phyloP scores from a whole-genome alignment of 2,888 invertebrate genomes.

The Labia minor region DNA sequence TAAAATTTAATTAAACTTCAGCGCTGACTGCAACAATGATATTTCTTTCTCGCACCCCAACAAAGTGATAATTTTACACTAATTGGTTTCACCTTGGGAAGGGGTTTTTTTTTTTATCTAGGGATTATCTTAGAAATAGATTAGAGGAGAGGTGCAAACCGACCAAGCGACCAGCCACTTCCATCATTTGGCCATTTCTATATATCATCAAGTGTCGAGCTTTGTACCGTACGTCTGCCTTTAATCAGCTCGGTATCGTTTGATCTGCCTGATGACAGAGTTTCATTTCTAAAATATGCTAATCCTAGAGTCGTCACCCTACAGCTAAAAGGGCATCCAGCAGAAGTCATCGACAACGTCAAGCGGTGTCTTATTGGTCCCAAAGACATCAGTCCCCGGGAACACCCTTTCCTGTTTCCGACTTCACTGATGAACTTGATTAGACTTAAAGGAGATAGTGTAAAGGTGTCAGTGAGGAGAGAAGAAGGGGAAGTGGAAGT shows the following conservation, averaged over 20 bases:
- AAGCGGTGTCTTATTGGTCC: neutral
- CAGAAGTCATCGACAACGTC: neutral
- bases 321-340: neutral
- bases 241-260: neutral
- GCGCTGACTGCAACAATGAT: too few relatives aligned
- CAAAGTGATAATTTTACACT: too few relatives aligned
- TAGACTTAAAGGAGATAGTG: neutral
- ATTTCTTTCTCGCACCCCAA: too few relatives aligned
- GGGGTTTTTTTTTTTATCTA: too few relatives aligned
- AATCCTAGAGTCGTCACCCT: neutral
- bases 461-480: neutral
- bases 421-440: neutral
- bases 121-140: too few relatives aligned
- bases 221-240: neutral
- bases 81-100: too few relatives aligned
- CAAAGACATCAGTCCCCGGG: neutral
- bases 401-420: neutral
- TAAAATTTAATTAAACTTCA: too few relatives aligned
- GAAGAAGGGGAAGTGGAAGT: neutral
- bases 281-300: neutral
- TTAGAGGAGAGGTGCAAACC: too few relatives aligned
- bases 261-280: constrained; percentile 13
- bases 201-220: neutral
- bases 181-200: too few relatives aligned
- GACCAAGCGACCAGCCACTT: too few relatives aligned